phyloP scores from a whole-genome alignment of 2,113 vertebrate species.

The Callionymus lyra region DNA sequence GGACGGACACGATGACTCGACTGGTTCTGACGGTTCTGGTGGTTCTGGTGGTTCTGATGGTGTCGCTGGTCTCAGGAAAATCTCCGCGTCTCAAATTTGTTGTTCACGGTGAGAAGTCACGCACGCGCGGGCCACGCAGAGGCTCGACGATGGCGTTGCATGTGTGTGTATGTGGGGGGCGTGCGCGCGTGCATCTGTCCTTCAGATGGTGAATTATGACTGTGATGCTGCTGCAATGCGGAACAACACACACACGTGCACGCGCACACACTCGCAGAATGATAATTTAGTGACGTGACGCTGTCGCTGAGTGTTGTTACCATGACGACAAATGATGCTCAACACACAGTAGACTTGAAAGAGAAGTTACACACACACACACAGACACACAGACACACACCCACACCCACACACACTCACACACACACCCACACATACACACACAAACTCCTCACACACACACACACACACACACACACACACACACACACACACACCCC shows the following conservation, averaged over 20 bases:
- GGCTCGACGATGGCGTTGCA: constrained; percentile 8
- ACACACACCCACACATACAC: neutral
- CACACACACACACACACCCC: too few species aligned
- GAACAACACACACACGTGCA: too few species aligned
- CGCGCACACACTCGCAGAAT: too few species aligned
- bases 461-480: neutral
- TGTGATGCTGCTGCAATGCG: too few species aligned
- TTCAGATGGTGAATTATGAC: too few species aligned
- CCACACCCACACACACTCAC: neutral
- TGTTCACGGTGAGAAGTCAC: constrained; percentile 59
- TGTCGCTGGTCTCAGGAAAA: constrained; percentile 46
- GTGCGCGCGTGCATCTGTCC: too few species aligned
- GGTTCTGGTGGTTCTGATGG: too few species aligned
- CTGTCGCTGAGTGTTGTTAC: neutral
- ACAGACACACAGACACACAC: neutral
- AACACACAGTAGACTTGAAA: neutral
- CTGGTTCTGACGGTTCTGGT: too few species aligned
- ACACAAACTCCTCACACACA: neutral
- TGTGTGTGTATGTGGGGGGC: neutral
- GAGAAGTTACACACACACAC: neutral
- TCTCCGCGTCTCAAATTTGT: constrained; percentile 70
- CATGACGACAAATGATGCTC: too few species aligned
- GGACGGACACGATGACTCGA: too few species aligned
- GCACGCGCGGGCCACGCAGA: neutral
- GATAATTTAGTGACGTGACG: neutral